These are phyloP conservation scores for Ispidina lecontei DNA, from an alignment of 2,797 vertebrate genomes.

Conservation along the genomic window DNA sequence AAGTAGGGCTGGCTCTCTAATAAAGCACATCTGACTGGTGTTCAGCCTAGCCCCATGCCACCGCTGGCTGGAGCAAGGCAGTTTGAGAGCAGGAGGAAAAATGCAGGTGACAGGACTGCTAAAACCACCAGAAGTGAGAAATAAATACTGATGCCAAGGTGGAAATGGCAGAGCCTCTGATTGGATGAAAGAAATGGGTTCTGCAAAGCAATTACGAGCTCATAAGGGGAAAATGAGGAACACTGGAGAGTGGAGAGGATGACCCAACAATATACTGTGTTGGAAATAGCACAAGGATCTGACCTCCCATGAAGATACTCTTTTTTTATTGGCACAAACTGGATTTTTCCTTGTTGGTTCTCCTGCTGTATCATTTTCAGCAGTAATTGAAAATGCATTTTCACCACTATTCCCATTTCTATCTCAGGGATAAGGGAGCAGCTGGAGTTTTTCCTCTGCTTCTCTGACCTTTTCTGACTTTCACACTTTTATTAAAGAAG, in stretches of 20 bases:
- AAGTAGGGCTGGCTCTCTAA: background rate
- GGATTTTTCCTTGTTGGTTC: background rate
- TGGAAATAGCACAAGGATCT: background rate
- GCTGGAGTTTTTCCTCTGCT: background rate
- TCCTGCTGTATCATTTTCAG: background rate
- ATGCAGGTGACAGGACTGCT: background rate
- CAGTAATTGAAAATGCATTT: background rate
- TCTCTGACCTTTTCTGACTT: background rate
- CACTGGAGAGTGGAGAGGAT: background rate
- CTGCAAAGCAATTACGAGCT: background rate
- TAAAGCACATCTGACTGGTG: background rate
- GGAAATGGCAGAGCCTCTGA: background rate
- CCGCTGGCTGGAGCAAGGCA: fast-evolving
- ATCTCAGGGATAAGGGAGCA: background rate
- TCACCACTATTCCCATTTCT: background rate
- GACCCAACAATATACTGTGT: background rate
- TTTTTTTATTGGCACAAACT: background rate
- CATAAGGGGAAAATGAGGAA: background rate
- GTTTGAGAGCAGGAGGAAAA: background rate
- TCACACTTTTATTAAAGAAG: background rate
- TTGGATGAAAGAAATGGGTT: background rate
- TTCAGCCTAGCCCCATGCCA: background rate
- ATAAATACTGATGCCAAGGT: background rate
- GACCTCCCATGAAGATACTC: background rate
- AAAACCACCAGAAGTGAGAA: background rate